phyloP scores from a whole-genome alignment of 2,113 vertebrate species.

The Oryzias celebensis region DNA sequence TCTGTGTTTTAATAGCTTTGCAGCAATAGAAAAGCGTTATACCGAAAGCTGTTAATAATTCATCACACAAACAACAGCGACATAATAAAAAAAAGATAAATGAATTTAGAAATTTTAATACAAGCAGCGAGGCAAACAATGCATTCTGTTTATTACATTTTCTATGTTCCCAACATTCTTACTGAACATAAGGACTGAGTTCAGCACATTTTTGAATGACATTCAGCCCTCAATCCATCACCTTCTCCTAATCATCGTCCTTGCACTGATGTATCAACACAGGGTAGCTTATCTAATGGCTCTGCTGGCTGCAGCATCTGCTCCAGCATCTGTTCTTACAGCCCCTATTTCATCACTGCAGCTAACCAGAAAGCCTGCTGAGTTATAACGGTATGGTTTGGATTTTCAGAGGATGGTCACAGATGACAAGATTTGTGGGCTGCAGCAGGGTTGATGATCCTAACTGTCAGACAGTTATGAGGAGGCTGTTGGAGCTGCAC shows the following conservation, averaged over 20 bases:
- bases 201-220: conserved; percentile 3
- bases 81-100: too few relatives aligned
- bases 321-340: conserved; percentile 56
- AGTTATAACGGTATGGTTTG: conserved; percentile 50
- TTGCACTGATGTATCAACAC: conserved; percentile 14
- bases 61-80: too few relatives aligned
- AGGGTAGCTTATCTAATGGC: conserved; percentile 16
- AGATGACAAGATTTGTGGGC: conserved; percentile 47
- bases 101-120: too few relatives aligned
- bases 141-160: background rate
- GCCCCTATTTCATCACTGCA: conserved; percentile 15
- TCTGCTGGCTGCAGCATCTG: conserved; percentile 48
- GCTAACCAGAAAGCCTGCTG: conserved; percentile 39
- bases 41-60: too few relatives aligned
- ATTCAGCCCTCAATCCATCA: conserved; percentile 9
- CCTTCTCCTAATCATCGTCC: conserved; percentile 11
- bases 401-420: conserved; percentile 32
- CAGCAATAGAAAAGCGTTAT: too few relatives aligned
- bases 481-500: conserved; percentile 13
- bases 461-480: conserved; percentile 21
- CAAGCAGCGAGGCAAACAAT: too few relatives aligned
- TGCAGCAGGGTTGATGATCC: conserved; percentile 21
- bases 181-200: background rate
- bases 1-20: too few relatives aligned
- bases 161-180: background rate